phyloP scores from a whole-genome alignment of 92 coral and sea anemone species.

The Epizoanthus fatuus region DNA sequence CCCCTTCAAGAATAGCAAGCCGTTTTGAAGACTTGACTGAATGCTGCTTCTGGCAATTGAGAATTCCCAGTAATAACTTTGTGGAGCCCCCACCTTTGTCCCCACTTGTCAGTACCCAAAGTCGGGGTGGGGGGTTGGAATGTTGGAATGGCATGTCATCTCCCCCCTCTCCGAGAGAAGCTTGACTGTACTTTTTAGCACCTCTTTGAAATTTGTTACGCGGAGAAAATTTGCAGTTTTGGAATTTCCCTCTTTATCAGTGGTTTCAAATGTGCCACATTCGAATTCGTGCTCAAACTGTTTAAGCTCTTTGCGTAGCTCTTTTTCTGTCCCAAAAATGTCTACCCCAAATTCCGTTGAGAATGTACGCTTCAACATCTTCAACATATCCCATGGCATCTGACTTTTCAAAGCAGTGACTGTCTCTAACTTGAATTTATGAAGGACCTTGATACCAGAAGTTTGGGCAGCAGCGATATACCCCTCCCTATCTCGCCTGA shows the following conservation, averaged over 20 bases:
- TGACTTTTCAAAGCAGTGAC: too few species aligned
- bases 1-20: conserved; percentile 32
- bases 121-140: conserved; percentile 10
- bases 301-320: conserved; percentile 24
- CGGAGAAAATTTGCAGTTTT: conserved; percentile 47
- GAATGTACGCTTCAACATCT: too few species aligned
- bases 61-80: conserved; percentile 48
- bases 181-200: conserved; percentile 26
- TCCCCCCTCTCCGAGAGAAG: conserved; percentile 41
- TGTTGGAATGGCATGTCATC: conserved; percentile 16
- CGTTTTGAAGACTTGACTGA: conserved; percentile 39
- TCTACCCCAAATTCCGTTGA: too few species aligned
- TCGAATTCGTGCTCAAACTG: conserved; percentile 48
- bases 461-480: too few species aligned
- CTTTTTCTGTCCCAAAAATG: conserved; percentile 7
- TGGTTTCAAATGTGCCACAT: conserved; percentile 42
- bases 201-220: conserved; percentile 52
- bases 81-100: conserved; percentile 62
- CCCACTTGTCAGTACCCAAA: conserved; percentile 46
- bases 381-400: too few species aligned
- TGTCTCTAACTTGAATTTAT: too few species aligned
- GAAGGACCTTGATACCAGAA: too few species aligned
- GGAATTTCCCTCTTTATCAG: not conserved
- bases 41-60: conserved; percentile 49
- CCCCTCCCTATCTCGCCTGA: too few species aligned